Base-by-base conservation (phyloP, 64 coral and sea anemone genomes). In the Actinia equina region DNA sequence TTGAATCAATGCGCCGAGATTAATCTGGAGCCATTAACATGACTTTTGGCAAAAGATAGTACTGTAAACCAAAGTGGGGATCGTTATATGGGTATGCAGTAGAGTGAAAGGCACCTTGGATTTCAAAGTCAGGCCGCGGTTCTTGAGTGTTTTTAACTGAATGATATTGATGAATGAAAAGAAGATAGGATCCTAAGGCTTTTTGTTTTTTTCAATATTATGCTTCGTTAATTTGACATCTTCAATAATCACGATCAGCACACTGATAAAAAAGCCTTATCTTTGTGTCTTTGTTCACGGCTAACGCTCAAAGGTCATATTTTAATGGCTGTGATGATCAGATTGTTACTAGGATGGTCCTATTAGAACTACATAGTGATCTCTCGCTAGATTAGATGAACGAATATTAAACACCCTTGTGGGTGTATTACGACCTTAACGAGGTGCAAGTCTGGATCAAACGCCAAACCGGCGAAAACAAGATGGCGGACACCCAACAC, bases 361-460 rank as follows among this genome's bases (percentile, higher is more conserved):
- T 74, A 65, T 60, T 60, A 74, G 42, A 27, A 74, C 25, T 74
- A 26, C 69, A 74, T 74, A 74, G 69, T 74, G 69, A 74, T 74
- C 69, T 3, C 26, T 74, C 69, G 69, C 42, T 30, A 74, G 69
- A 74, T 74, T 14, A 16, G 55, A 57, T 57, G 15, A 65, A 23
- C 62, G n/a, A n/a, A 65, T 20, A 65, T 20, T 14, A 10, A 5
- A 23, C 62, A 5, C 62, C 62, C n/a, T 23, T n/a, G 20, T 65
- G 62, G 62, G 62, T 65, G 62, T 22, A 65, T 57, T 2, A 5
- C 62, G 0, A 65, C 30, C 30, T 37, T 65, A 20, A 65, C 62
- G n/a, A 23, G 55, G 55, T 57, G 62, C n/a, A 20, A 65, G 62
- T 65, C 19, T 65, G 62, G 5, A 23, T 7, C n/a, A 65, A 65